A percentile compares a stretch with the other conserved stretches of the same genome.
Conservation (phyloP, 2,888 invertebrate genomes). For the Prosapia bicincta region DNA sequence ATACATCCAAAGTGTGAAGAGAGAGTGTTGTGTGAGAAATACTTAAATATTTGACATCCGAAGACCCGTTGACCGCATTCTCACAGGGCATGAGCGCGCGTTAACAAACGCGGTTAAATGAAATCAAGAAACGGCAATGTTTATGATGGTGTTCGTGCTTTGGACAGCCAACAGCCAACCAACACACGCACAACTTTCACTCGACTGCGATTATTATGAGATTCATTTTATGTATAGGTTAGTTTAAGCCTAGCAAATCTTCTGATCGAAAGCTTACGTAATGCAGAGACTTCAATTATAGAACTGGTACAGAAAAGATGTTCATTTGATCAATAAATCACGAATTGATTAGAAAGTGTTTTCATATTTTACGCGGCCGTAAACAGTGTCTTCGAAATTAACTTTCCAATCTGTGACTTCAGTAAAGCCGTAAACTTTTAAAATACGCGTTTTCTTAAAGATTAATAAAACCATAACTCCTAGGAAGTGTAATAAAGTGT, state of each 20-base stretch:
- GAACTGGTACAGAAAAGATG: background rate
- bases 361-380: background rate
- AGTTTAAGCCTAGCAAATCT: background rate
- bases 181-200: constrained; percentile 2
- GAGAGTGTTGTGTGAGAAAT: background rate
- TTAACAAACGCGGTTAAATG: background rate
- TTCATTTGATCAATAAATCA: background rate
- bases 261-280: background rate
- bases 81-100: background rate
- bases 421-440: no score
- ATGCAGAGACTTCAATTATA: background rate
- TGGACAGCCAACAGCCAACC: no score
- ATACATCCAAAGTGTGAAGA: no score
- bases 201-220: background rate
- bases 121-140: background rate
- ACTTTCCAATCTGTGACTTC: background rate
- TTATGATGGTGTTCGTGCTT: background rate
- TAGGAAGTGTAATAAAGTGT: no score
- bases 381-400: background rate
- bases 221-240: background rate
- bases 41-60: background rate
- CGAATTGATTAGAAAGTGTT: background rate
- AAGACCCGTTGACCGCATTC: background rate
- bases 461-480: no score
- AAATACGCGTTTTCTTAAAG: no score